phyloP scores from a whole-genome alignment of 2,888 invertebrate genomes.

The Leistus spinibarbis region DNA sequence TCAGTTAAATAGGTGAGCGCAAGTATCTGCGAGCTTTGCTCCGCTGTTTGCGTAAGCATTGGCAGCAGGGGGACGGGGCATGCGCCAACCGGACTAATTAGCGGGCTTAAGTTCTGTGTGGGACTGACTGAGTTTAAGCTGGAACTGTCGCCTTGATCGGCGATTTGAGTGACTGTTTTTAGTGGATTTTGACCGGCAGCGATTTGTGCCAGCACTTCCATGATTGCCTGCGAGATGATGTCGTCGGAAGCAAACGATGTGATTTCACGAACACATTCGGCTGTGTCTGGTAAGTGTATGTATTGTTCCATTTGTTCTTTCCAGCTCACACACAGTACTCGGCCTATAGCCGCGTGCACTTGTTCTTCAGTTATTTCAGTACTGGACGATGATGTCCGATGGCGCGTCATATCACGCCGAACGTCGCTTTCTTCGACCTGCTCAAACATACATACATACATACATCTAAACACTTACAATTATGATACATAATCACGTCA shows the following conservation, averaged over 20 bases:
- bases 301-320: conserved; percentile 56
- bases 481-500: too few relatives aligned
- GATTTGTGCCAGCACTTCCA: conserved; percentile 65
- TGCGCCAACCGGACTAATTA: conserved; percentile 50
- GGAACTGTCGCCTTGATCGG: conserved; percentile 55
- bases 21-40: conserved; percentile 45
- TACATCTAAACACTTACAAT: too few relatives aligned
- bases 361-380: conserved; percentile 71
- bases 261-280: conserved; percentile 58
- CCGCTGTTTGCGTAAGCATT: neutral
- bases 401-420: conserved; percentile 55
- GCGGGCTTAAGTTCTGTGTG: conserved; percentile 54
- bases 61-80: conserved; percentile 52
- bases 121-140: conserved; percentile 55
- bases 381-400: conserved; percentile 54
- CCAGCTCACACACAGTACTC: conserved; percentile 77
- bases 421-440: conserved; percentile 64
- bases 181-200: conserved; percentile 53
- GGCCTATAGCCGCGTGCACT: conserved; percentile 67
- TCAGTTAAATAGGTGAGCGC: conserved; percentile 63
- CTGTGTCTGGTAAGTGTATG: conserved; percentile 59
- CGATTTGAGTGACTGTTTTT: conserved; percentile 47
- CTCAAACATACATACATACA: neutral
- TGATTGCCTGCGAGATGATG: conserved; percentile 68
- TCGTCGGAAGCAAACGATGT: conserved; percentile 61